These are phyloP conservation scores for Aleiodes sp. DNA, from an alignment of 1,140 invertebrate genomes.

Conservation along the genomic window DNA sequence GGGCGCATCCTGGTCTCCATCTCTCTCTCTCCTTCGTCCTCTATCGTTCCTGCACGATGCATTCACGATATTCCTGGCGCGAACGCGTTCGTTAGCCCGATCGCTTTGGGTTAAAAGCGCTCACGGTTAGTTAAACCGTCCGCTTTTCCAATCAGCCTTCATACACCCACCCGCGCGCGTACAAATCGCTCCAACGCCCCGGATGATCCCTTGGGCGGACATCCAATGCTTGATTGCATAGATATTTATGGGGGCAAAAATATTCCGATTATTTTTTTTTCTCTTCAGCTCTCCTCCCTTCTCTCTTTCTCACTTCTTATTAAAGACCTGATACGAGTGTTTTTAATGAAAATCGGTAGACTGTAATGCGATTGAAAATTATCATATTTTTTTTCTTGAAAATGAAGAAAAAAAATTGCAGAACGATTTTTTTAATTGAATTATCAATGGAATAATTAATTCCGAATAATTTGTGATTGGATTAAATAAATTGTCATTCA, in stretches of 20 bases:
- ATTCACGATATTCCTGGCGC: slow-evolving; percentile 51
- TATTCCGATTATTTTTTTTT: neutral
- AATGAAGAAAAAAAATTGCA: too few relatives aligned
- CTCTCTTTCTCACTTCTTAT: neutral
- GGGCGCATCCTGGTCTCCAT: slow-evolving; percentile 12
- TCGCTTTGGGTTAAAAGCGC: slow-evolving; percentile 50
- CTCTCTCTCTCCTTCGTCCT: slow-evolving; percentile 15
- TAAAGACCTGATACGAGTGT: neutral
- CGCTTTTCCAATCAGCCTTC: slow-evolving; percentile 53
- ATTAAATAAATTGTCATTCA: neutral
- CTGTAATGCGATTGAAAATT: neutral
- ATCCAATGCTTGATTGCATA: slow-evolving; percentile 35
- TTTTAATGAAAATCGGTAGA: neutral
- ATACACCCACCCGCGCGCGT: neutral
- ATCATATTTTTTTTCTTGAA: neutral
- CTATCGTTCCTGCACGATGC: slow-evolving; percentile 38
- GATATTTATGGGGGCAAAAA: slow-evolving; percentile 29
- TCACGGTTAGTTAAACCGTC: slow-evolving; percentile 56
- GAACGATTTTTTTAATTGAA: too few relatives aligned
- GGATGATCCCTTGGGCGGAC: slow-evolving; percentile 34
- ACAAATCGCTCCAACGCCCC: neutral
- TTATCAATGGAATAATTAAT: too few relatives aligned
- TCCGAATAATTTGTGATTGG: too few relatives aligned
- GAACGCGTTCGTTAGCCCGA: slow-evolving; percentile 47
- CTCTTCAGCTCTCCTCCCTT: neutral